Evolutionary conservation across 2,113 vertebrate genomes (phyloP), one percentile per base, ranked within the genome.

Genomic region (Oryzias celebensis): DNA sequence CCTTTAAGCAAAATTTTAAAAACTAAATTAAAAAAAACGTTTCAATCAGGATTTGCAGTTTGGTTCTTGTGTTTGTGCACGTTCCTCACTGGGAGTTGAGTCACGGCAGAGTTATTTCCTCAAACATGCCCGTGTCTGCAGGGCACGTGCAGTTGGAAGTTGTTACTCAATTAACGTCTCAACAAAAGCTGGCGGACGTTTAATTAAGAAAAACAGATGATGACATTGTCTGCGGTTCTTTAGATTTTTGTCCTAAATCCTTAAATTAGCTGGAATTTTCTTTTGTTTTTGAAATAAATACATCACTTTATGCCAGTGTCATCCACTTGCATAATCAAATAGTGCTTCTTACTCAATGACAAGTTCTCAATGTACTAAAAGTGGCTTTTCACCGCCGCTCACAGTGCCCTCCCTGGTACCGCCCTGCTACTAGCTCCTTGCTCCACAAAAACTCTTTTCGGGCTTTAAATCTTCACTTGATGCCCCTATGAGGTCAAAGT

Each of bases 61-160:
- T 17, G 44, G n/a, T 47, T 62, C 47, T 17, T 50, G 3, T 43
- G 56, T 18, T 6, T 13, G 7, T 54, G 13, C 24, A 51, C 22
- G 70, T 42, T 26, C 49, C 16, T 57, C 14, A 7, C 15, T 26
- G 14, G 18, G 12, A 48, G 66, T 67, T 75, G 55, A 79, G 68
- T 80, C 56, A 77, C 73, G 36, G 28, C 51, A 51, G 18, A 58
- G 64, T 79, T 52, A 63, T 64, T 54, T 73, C 60, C 61, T 66
- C 60, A 68, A 80, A 71, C 79, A 68, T 60, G 68, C 49, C 72
- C 48, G n/a, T 45, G 52, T 65, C 53, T 71, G 66, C 50, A 61
- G 18, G 70, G 46, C 52, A 46, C 64, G 67, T 68, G 76, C 28
- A 54, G 22, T 71, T 59, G 17, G 71, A 58, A 65, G 41, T 3